phyloP scores from a whole-genome alignment of 30 jellyfish, hydroid and myxozoan genomes.

The Turritopsis dohrnii region DNA sequence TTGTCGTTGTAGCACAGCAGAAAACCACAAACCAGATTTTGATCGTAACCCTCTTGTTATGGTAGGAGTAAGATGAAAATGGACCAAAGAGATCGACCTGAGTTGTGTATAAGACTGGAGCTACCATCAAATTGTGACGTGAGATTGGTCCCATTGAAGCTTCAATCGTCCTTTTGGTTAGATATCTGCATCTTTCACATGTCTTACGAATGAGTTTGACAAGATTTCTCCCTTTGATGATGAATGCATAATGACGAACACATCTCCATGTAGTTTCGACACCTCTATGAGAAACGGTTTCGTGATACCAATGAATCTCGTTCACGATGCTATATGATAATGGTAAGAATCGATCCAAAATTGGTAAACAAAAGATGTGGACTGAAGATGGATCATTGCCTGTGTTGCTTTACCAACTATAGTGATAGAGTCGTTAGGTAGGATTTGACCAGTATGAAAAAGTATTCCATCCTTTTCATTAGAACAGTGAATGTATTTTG shows the following conservation, averaged over 20 bases:
- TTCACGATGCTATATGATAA: background rate
- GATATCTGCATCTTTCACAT: background rate
- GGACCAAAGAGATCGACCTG: slow-evolving; percentile 19
- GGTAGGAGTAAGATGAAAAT: background rate
- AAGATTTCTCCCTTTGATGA: slow-evolving; percentile 6
- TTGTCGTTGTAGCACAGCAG: slow-evolving; percentile 14
- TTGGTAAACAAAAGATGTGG: background rate
- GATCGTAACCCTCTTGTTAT: background rate
- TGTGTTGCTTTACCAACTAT: background rate
- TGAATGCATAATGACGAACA: background rate
- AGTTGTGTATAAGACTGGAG: background rate
- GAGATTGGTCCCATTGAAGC: slow-evolving; percentile 15
- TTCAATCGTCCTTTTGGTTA: background rate
- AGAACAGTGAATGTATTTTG: background rate
- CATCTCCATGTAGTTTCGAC: too few relatives aligned
- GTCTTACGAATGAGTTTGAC: background rate
- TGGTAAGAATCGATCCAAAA: slow-evolving; percentile 4
- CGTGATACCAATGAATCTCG: background rate
- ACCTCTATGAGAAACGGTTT: too few relatives aligned
- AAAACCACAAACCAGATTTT: slow-evolving; percentile 1
- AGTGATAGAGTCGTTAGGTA: background rate
- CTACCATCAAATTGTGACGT: background rate
- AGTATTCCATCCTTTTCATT: background rate
- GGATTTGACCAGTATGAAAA: background rate
- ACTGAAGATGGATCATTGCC: background rate